Evolutionary conservation across 2,888 invertebrate genomes (phyloP), one percentile per base, ranked within the genome.

Genomic region (Yponomeuta plumbellus): DNA sequence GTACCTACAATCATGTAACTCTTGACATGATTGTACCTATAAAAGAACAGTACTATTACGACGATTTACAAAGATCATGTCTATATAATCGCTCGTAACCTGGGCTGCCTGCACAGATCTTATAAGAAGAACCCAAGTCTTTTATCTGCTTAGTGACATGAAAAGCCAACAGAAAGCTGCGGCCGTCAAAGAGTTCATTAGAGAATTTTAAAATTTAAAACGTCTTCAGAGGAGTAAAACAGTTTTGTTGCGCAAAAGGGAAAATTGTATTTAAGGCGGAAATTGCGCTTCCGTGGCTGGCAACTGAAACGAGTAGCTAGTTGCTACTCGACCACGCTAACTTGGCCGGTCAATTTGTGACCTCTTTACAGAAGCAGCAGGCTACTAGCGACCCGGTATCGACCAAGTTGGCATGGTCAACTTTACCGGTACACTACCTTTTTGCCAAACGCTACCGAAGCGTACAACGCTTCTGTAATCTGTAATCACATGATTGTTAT

Each of bases 241-340:
- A 77, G 68, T 67, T 66, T 69, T 69, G 72, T 74, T 79, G 79
- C 78, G 77, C 76, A 81, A 80, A 84, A 82, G 78, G 79, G 78
- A 83, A 84, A 86, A 85, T 84, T 83, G 80, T 80, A 80, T 83
- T 83, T 77, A 68, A 74, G 65, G 70, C 84, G 87, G 87, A 88
- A 88, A 88, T 88, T 87, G 84, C 84, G 84, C 85, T 86, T 88
- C 86, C 86, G 86, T 74, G 73, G 80, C 84, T 74, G 70, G 23
- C 75, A 75, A 78, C 82, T 80, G 78, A 70, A 39, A 8, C 39
- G 17, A 52, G 52, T 52, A 17, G 52, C 57, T 52, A 56, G 40
- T 44, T 17, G 21, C 63, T 64, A 13, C 63, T 21, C 58, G 58
- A 58, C 44, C 44, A 17, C 58, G 21, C 58, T n/a, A 58, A 2